Percentiles rank a stretch among this genome's conserved stretches.
Conservation (phyloP, 2,888 invertebrate genomes). For the Leptogaster cylindrica region DNA sequence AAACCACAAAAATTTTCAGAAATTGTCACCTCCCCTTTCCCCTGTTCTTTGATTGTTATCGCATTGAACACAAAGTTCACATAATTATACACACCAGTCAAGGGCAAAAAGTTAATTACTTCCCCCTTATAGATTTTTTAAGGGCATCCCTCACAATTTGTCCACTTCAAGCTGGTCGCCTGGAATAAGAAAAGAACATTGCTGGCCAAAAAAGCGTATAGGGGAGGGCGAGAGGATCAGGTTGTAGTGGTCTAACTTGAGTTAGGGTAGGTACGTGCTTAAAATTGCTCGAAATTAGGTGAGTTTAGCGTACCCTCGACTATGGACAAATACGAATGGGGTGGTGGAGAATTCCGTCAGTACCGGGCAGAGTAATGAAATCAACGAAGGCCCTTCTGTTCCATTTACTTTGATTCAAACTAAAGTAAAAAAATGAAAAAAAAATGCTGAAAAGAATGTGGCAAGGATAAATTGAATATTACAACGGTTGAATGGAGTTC, state of each 20-base stretch:
- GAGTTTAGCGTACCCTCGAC: not conserved
- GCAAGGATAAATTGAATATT: conserved; percentile 50
- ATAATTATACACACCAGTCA: too few species aligned
- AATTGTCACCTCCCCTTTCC: too few species aligned
- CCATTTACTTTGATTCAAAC: conserved; percentile 47
- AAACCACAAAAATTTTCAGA: too few species aligned
- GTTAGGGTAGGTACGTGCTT: conserved; percentile 33
- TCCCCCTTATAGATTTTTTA: conserved; percentile 23
- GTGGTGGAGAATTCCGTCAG: not conserved
- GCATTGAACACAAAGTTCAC: too few species aligned
- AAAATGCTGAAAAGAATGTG: conserved; percentile 46
- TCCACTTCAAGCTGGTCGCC: conserved; percentile 6
- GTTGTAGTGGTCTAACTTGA: conserved; percentile 4
- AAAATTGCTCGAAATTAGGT: conserved; percentile 36
- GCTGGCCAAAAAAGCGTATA: not conserved
- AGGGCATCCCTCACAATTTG: conserved; percentile 11
- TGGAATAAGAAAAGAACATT: conserved; percentile 14
- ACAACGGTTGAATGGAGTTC: conserved; percentile 51
- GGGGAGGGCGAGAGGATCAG: not conserved
- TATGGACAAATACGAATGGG: not conserved
- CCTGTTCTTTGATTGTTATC: too few species aligned
- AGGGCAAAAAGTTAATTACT: conserved; percentile 26
- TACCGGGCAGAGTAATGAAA: conserved; percentile 43
- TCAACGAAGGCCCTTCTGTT: conserved; percentile 47
- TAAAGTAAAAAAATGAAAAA: too few species aligned